These are phyloP conservation scores for Cantharis rufa DNA, from an alignment of 2,888 invertebrate genomes.

Conservation along the genomic window DNA sequence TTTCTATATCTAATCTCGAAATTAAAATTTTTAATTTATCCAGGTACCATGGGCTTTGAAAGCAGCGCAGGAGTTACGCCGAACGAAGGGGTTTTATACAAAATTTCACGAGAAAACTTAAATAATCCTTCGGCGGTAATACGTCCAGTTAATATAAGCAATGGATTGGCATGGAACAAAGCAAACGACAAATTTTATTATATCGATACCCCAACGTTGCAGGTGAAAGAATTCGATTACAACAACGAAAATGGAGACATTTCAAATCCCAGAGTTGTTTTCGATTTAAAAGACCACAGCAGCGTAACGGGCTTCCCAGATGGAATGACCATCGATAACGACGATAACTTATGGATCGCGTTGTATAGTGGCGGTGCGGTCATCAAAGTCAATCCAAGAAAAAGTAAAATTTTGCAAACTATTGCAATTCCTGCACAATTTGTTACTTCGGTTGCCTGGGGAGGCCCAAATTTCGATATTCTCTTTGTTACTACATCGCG, in stretches of 20 bases:
- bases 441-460: constrained; percentile 68
- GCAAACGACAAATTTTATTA: constrained; percentile 76
- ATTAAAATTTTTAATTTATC: background rate
- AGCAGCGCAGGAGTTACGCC: constrained; percentile 55
- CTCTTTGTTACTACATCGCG: constrained; percentile 66
- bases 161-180: constrained; percentile 77
- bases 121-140: constrained; percentile 43
- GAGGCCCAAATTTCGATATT: constrained; percentile 63
- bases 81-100: constrained; percentile 65
- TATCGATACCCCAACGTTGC: constrained; percentile 71
- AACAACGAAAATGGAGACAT: constrained; percentile 63
- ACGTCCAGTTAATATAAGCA: constrained; percentile 68
- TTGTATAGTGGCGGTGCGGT: constrained; percentile 68
- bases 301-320: constrained; percentile 31
- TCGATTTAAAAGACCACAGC: constrained; percentile 37
- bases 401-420: constrained; percentile 55
- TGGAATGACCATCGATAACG: constrained; percentile 79
- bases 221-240: constrained; percentile 73
- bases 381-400: constrained; percentile 57
- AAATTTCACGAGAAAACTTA: constrained; percentile 55
- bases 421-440: constrained; percentile 61
- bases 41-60: constrained; percentile 70
- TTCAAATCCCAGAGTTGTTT: constrained; percentile 41
- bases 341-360: constrained; percentile 80
- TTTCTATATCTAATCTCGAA: background rate